Evolutionary conservation across 2,113 vertebrate species (phyloP), one percentile per base, ranked within the genome.

Genomic region (Pleuronectes platessa): DNA sequence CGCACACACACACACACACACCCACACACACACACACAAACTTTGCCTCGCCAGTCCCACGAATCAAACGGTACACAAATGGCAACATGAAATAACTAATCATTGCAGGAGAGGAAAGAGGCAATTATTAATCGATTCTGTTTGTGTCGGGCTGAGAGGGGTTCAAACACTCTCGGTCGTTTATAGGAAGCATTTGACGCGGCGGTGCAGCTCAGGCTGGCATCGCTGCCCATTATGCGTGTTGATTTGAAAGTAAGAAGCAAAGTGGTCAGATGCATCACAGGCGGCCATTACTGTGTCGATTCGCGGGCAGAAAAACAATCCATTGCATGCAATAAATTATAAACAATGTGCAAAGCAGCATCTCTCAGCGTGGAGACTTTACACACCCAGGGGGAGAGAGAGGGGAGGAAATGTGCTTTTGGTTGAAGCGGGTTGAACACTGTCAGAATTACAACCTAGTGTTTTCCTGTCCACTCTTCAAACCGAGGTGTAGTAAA

Each of bases 241-340:
- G 83, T 68, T 91, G 84, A 92, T 90, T 92, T 85, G 72, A 90
- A 88, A 90, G 84, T 89, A 85, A 87, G 76, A 86, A 85, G 79
- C 74, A 90, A 89, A 91, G 90, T 89, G 86, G 86, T 89, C 79
- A 72, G 85, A 91, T 89, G 62, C 88, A 89, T 90, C 88, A 91
- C 84, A 81, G 76, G 71, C 73, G 24, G 66, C 84, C 86, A 89
- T 92, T 93, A 91, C 21, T 71, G 74, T 86, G 86, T 90, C 84
- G 89, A 78, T 83, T 79, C 60, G 3, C 31, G 53, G 83, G 75
- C 68, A 81, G 75, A 87, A 83, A 81, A 86, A 89, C 74, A 89
- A 88, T 90, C 79, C 68, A 86, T 82, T 86, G 79, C 56, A 77
- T 55, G 68, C 18, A 3, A 89, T 86, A 74, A 86, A 87, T 92